Base-by-base conservation (phyloP, 2,888 invertebrate species). In the Caenorhabditis zanzibari region DNA sequence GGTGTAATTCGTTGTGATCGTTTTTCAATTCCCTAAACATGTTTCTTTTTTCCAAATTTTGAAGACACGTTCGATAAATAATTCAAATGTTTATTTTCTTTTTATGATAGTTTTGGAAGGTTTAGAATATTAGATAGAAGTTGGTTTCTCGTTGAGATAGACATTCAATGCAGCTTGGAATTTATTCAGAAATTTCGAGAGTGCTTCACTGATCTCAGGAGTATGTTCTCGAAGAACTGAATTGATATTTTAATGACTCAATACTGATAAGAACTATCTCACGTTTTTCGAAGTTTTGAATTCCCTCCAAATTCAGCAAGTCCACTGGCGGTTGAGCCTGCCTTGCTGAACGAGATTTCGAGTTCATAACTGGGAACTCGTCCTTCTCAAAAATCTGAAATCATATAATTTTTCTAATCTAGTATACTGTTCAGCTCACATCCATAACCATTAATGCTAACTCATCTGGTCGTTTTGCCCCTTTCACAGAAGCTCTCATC, bases 191-290 rank as follows among this genome's bases (percentile, higher is more conserved):
- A 69, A 61, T 12, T 68, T 66, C 12, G 24, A n/a, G n/a, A 76
- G 24, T 1, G 56, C 76, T 26, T 35, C 35, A n/a, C 49, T 68
- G 47, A 76, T 59, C 16, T 68, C 76, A 6, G 6, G 14, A 47
- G 49, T 49, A 24, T 76, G 66, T 28, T 68, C 75, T 22, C 38
- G 66, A 28, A 76, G 35, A 7, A 76, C 75, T 76, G 56, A 63
- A 16, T 44, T 28, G n/a, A n/a, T 19, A 6, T 3, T 54, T 56
- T n/a, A n/a, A n/a, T n/a, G n/a, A n/a, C 19, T 32, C n/a, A 32
- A 19, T 6, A 5, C 1, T 16, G 3, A 32, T 2, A 44, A 49
- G 16, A 32, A 59, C 22, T 2, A 12, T 6, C 38, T 44, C 32
- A 76, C 76, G 14, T 38, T 68, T 76, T 19, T 69, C 69, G 6